These are phyloP conservation scores for Zaprionus davidi DNA, from an alignment of 1,140 invertebrate species.

Conservation along the genomic window DNA sequence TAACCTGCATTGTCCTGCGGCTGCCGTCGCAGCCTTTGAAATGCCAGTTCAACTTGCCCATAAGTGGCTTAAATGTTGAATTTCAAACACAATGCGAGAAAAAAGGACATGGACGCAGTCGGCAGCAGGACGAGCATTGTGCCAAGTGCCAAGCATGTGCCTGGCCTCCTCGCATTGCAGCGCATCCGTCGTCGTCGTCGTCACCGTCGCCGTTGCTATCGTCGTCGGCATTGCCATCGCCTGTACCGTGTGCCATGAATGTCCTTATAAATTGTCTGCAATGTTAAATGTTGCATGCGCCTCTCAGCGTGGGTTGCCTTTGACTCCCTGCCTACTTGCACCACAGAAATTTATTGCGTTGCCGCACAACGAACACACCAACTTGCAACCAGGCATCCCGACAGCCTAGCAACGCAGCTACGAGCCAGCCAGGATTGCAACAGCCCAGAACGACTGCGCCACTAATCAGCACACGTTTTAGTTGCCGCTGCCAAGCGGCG, in stretches of 20 bases:
- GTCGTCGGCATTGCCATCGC: slow-evolving; percentile 29
- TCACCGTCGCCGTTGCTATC: slow-evolving; percentile 23
- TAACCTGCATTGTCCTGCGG: slow-evolving; percentile 73
- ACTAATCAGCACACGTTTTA: slow-evolving; percentile 82
- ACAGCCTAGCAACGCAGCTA: slow-evolving; percentile 5
- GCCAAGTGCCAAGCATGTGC: slow-evolving; percentile 69
- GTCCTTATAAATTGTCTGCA: slow-evolving; percentile 81
- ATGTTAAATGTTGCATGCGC: slow-evolving; percentile 79
- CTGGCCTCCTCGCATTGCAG: slow-evolving; percentile 49
- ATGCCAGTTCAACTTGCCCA: slow-evolving; percentile 78
- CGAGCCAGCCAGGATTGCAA: slow-evolving; percentile 28
- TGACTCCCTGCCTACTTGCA: slow-evolving; percentile 65
- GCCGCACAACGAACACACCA: slow-evolving; percentile 39
- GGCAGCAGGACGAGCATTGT: slow-evolving; percentile 64
- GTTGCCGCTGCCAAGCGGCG: slow-evolving; percentile 70
- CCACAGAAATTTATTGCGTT: slow-evolving; percentile 75
- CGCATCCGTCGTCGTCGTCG: slow-evolving; percentile 43
- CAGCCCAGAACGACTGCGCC: slow-evolving; percentile 44
- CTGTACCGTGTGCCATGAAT: slow-evolving; percentile 72
- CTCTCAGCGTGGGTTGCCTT: slow-evolving; percentile 58
- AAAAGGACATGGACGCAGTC: slow-evolving; percentile 44
- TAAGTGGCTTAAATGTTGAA: slow-evolving; percentile 82
- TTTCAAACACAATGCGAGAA: slow-evolving; percentile 73
- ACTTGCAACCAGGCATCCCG: slow-evolving; percentile 10
- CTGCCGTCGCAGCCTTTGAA: slow-evolving; percentile 69